phyloP scores from a whole-genome alignment of 2,888 invertebrate species.

The Furcula furcula region DNA sequence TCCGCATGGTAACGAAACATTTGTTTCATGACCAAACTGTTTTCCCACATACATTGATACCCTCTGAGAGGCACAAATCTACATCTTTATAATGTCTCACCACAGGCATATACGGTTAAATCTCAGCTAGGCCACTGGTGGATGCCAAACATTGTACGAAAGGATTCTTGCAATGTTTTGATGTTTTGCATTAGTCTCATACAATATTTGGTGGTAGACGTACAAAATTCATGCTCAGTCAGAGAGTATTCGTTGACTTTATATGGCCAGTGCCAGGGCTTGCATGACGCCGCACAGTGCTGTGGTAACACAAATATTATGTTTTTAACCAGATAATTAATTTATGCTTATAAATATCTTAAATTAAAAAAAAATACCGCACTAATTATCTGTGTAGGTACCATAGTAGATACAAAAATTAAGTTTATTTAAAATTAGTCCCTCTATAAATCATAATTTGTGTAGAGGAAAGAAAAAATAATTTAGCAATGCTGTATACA shows the following conservation, averaged over 20 bases:
- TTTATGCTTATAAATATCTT: neutral
- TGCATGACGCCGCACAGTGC: slow-evolving; percentile 47
- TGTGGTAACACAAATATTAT: slow-evolving; percentile 56
- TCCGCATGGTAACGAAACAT: slow-evolving; percentile 60
- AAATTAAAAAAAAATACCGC: too few species aligned
- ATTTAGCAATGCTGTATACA: too few species aligned
- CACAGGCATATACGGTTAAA: slow-evolving; percentile 27
- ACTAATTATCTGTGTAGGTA: too few species aligned
- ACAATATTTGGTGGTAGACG: slow-evolving; percentile 43
- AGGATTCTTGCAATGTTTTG: slow-evolving; percentile 24
- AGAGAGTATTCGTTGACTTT: slow-evolving; percentile 62
- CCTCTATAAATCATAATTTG: too few species aligned
- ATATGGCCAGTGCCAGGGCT: slow-evolving; percentile 52
- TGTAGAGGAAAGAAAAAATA: too few species aligned
- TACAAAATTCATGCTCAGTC: slow-evolving; percentile 48
- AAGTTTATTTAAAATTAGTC: too few species aligned
- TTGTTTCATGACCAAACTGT: slow-evolving; percentile 58
- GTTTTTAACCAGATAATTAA: slow-evolving; percentile 10
- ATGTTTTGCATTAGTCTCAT: slow-evolving; percentile 30
- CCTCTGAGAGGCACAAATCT: slow-evolving; percentile 53
- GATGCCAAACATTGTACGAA: slow-evolving; percentile 42
- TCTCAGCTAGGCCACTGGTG: slow-evolving; percentile 38
- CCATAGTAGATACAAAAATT: too few species aligned
- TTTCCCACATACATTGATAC: slow-evolving; percentile 62
- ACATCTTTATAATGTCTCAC: slow-evolving; percentile 35